Conservation (phyloP, 2,888 invertebrate species). For the Iphiclides podalirius region DNA sequence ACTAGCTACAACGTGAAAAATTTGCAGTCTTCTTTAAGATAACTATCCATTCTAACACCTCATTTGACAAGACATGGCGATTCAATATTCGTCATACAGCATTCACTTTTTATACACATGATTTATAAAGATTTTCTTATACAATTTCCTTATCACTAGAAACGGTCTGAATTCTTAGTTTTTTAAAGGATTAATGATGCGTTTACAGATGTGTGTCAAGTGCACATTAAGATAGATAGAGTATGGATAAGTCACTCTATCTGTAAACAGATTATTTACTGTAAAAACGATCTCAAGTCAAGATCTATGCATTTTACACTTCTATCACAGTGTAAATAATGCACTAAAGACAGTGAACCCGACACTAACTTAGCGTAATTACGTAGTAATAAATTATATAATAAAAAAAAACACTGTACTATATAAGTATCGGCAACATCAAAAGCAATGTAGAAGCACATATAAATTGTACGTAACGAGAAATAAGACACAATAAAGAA, state of each 20-base stretch:
- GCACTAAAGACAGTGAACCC: slow-evolving; percentile 67
- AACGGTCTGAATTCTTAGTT: too few species aligned
- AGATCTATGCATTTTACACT: slow-evolving; percentile 69
- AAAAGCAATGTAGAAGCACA: slow-evolving; percentile 40
- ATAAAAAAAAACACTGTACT: slow-evolving; percentile 34
- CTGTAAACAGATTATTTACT: neutral
- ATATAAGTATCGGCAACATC: slow-evolving; percentile 30
- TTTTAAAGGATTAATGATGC: too few species aligned
- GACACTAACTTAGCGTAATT: slow-evolving; percentile 49
- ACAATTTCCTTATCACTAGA: neutral
- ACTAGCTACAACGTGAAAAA: slow-evolving; percentile 68
- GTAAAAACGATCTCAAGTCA: slow-evolving; percentile 46
- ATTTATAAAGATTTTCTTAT: neutral
- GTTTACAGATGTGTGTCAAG: too few species aligned
- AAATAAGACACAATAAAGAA: slow-evolving; percentile 34
- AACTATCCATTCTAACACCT: slow-evolving; percentile 49
- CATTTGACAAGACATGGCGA: slow-evolving; percentile 68
- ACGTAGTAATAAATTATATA: slow-evolving; percentile 35
- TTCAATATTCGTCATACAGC: slow-evolving; percentile 13
- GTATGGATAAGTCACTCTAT: neutral
- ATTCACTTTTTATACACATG: neutral
- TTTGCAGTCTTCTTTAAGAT: slow-evolving; percentile 76
- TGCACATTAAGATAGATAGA: too few species aligned
- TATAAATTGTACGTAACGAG: slow-evolving; percentile 42
- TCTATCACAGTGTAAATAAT: slow-evolving; percentile 79